A percentile compares a stretch with the other conserved stretches of the same genome.
phyloP scores from a whole-genome alignment of 2,113 vertebrate genomes.

The Isichthys henryi region DNA sequence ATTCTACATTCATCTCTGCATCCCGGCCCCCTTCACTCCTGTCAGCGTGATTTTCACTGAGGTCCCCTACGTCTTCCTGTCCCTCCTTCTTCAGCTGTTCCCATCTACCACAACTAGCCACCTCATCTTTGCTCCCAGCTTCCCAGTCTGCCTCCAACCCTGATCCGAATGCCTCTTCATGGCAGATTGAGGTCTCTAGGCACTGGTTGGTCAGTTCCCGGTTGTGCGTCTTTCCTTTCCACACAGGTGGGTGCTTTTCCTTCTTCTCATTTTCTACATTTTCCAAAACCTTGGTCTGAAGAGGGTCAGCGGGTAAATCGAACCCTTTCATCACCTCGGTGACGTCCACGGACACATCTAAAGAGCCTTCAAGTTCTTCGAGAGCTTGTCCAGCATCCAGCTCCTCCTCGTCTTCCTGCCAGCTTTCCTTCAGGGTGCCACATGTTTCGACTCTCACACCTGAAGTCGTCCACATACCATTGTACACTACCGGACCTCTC shows the following conservation, averaged over 20 bases:
- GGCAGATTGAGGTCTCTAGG: constrained; percentile 9
- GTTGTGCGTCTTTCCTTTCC: constrained; percentile 21
- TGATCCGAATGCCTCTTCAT: constrained; percentile 43
- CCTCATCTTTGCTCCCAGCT: not conserved
- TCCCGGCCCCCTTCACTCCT: not conserved
- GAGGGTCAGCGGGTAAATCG: not conserved
- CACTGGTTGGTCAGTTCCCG: not conserved
- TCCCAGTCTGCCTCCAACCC: not conserved
- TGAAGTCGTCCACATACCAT: not conserved
- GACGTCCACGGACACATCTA: not conserved
- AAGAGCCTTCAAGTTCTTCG: not conserved
- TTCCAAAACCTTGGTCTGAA: not conserved
- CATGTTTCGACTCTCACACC: constrained; percentile 12
- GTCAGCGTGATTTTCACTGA: not conserved
- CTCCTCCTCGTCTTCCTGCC: constrained; percentile 2
- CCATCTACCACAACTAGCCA: not conserved
- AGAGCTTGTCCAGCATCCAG: not conserved
- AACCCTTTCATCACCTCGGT: not conserved
- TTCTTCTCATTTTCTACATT: not conserved
- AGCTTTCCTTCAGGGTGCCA: not conserved
- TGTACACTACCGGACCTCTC: not conserved
- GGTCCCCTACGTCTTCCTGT: not conserved
- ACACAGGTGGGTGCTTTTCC: not conserved
- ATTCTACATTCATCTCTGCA: not conserved
- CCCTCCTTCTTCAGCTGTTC: not conserved